Evolutionary conservation across 2,113 vertebrate species (phyloP).

Genomic region (Malurus elegans): DNA sequence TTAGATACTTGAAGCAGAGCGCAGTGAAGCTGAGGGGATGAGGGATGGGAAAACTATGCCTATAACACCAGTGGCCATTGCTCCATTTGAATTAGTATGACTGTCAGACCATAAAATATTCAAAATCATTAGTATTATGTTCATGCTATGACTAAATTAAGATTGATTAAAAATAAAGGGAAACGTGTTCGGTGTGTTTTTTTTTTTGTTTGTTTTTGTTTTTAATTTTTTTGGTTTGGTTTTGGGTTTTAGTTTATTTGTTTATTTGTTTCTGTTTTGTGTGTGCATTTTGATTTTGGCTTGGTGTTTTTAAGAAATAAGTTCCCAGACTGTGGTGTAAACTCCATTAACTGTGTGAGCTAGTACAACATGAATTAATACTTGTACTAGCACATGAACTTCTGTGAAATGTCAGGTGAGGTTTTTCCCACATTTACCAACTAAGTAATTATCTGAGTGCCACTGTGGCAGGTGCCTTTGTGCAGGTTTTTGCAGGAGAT

Average conservation of each 20-base stretch:
- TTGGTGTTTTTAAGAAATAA: background rate
- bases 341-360: background rate
- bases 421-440: background rate
- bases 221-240: background rate
- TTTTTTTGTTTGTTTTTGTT: background rate
- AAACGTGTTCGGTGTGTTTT: background rate
- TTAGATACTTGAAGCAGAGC: background rate
- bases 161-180: background rate
- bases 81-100: background rate
- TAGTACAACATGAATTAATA: background rate
- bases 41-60: background rate
- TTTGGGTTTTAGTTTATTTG: background rate
- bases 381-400: background rate
- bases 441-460: background rate
- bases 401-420: background rate
- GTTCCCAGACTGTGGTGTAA: background rate
- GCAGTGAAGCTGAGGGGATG: background rate
- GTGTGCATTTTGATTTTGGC: background rate
- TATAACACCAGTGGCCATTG: background rate
- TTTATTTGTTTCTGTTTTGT: background rate
- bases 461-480: fast-evolving
- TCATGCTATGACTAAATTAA: background rate
- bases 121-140: background rate
- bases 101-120: background rate
- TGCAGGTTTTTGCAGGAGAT: background rate